These are phyloP conservation scores for Axea sp. DNA, from an alignment of 2,888 invertebrate species.

Conservation along the genomic window DNA sequence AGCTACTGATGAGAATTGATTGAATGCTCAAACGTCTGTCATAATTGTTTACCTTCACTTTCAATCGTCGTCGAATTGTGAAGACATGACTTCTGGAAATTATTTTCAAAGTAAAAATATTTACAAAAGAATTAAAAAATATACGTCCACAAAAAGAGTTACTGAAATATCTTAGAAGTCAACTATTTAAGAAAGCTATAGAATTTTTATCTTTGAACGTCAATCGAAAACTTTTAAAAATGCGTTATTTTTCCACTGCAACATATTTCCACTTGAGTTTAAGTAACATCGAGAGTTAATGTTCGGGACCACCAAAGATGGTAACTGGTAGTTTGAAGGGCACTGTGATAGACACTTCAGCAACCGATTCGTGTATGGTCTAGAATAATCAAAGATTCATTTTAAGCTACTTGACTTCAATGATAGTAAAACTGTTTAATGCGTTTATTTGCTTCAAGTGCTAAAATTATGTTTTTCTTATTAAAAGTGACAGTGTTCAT, in stretches of 20 bases:
- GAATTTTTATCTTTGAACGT: not conserved
- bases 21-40: conserved; percentile 57
- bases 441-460: conserved; percentile 11
- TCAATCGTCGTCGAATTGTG: conserved; percentile 40
- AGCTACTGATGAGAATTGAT: conserved; percentile 62
- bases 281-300: conserved; percentile 76
- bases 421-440: conserved; percentile 42
- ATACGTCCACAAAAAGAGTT: not conserved
- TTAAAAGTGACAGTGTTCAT: not conserved
- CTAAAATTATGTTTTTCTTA: conserved; percentile 7
- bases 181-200: conserved; percentile 6
- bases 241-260: conserved; percentile 43
- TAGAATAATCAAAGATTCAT: conserved; percentile 76
- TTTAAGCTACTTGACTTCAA: conserved; percentile 71
- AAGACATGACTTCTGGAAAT: conserved; percentile 43
- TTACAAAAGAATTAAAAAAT: conserved; percentile 29
- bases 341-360: conserved; percentile 72
- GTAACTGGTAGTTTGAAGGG: conserved; percentile 70
- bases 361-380: conserved; percentile 69
- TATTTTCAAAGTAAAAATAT: conserved; percentile 33
- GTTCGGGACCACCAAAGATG: conserved; percentile 78
- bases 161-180: not conserved
- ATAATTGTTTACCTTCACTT: conserved; percentile 52
- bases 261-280: conserved; percentile 74
- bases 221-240: conserved; percentile 6